phyloP scores from a whole-genome alignment of 2,888 invertebrate species.

The Thalpophila matura region DNA sequence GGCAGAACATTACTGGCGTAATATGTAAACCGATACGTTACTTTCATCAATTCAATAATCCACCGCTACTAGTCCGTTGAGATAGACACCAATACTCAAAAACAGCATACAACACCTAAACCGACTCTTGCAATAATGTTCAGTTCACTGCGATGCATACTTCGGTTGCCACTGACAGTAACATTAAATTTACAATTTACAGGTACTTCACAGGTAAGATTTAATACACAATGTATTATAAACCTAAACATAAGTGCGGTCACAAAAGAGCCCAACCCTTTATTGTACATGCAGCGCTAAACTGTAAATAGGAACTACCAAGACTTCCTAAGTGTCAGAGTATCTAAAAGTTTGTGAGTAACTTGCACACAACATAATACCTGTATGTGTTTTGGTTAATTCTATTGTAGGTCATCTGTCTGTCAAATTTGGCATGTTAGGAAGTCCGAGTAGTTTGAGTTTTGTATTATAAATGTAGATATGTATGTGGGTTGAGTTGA shows the following conservation, averaged over 20 bases:
- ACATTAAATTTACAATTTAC: slow-evolving; percentile 89
- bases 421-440: slow-evolving; percentile 63
- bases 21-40: slow-evolving; percentile 76
- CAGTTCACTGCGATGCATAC: slow-evolving; percentile 89
- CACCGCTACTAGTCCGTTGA: slow-evolving; percentile 77
- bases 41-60: slow-evolving; percentile 83
- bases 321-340: slow-evolving; percentile 60
- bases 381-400: slow-evolving; percentile 23
- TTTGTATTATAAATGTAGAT: slow-evolving; percentile 70
- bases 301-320: slow-evolving; percentile 56
- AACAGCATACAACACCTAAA: slow-evolving; percentile 86
- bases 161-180: slow-evolving; percentile 78
- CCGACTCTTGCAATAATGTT: slow-evolving; percentile 71
- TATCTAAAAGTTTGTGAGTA: slow-evolving; percentile 47
- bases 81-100: slow-evolving; percentile 84
- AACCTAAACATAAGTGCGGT: slow-evolving; percentile 85
- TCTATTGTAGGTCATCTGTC: slow-evolving; percentile 50
- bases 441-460: slow-evolving; percentile 55
- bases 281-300: slow-evolving; percentile 72
- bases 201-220: slow-evolving; percentile 89
- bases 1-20: slow-evolving; percentile 89
- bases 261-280: slow-evolving; percentile 87
- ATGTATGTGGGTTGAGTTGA: slow-evolving; percentile 82
- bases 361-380: slow-evolving; percentile 34
- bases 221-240: slow-evolving; percentile 85